A percentile compares a stretch with the other conserved stretches of the same genome.
Conservation (phyloP, 1,140 invertebrate species). For the Lepidurus arcticus region DNA sequence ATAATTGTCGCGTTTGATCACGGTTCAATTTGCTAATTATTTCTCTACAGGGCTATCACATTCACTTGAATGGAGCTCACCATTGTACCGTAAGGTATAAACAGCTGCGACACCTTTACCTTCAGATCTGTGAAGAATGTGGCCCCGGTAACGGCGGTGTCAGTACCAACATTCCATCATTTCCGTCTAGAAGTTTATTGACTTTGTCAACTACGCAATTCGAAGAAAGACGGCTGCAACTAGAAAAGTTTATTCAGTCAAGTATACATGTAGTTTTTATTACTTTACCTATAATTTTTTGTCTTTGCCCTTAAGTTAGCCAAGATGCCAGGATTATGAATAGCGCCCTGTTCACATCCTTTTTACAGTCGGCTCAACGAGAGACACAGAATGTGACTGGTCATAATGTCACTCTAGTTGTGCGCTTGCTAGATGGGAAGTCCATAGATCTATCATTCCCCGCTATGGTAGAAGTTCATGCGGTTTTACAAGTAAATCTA, state of each 20-base stretch:
- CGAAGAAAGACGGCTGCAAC: conserved; percentile 1
- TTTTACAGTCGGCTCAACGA: not conserved
- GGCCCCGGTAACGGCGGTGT: not conserved
- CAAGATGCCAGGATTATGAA: conserved; percentile 3
- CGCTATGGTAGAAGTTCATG: not conserved
- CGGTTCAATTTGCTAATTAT: not conserved
- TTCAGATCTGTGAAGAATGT: not conserved
- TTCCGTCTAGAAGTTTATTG: not conserved
- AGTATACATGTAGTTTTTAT: not conserved
- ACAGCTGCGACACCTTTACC: not conserved
- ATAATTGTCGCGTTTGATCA: no score
- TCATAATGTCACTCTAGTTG: not conserved
- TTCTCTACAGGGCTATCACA: not conserved
- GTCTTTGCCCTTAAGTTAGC: not conserved
- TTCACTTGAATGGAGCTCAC: not conserved
- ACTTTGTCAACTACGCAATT: not conserved
- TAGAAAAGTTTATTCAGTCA: not conserved
- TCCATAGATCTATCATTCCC: not conserved
- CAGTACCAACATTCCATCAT: not conserved
- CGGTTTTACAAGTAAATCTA: not conserved
- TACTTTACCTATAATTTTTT: not conserved
- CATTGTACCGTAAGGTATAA: not conserved
- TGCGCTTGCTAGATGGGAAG: not conserved
- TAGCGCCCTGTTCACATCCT: not conserved
- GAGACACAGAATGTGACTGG: conserved; percentile 10